Conservation (phyloP, 2,797 vertebrate genomes). For the Ctenochaetus hawaiiensis region DNA sequence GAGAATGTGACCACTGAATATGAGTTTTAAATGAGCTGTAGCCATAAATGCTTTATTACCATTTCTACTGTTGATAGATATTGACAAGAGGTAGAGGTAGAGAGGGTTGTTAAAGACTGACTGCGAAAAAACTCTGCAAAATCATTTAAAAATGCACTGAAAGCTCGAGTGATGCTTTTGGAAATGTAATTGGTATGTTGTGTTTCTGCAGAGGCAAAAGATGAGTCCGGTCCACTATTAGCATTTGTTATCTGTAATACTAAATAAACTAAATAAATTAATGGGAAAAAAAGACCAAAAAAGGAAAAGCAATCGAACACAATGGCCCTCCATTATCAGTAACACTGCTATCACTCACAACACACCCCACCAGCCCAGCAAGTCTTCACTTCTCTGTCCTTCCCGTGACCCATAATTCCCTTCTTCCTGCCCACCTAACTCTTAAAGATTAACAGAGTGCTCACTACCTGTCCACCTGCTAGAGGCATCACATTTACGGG, state of each 20-base stretch:
- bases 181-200: slow-evolving; percentile 2
- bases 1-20: slow-evolving; percentile 42
- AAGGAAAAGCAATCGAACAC: slow-evolving; percentile 4
- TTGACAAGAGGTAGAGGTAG: slow-evolving; percentile 7
- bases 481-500: slow-evolving; percentile 81
- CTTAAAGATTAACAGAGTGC: slow-evolving; percentile 80
- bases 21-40: slow-evolving; percentile 53
- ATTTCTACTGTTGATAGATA: slow-evolving; percentile 40
- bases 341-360: slow-evolving; percentile 16
- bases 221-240: neutral
- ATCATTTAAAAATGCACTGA: neutral
- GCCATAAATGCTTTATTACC: slow-evolving; percentile 26
- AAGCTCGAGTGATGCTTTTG: neutral
- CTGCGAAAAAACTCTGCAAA: slow-evolving; percentile 10
- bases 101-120: slow-evolving; percentile 3
- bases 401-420: slow-evolving; percentile 81
- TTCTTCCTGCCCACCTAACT: slow-evolving; percentile 80
- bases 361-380: slow-evolving; percentile 36
- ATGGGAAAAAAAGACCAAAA: neutral
- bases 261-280: slow-evolving; percentile 3
- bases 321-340: neutral
- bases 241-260: neutral
- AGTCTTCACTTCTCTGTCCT: slow-evolving; percentile 70
- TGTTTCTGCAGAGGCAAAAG: neutral
- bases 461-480: slow-evolving; percentile 85